A percentile compares a stretch with the other conserved stretches of the same genome.
phyloP scores from a whole-genome alignment of 2,888 invertebrate species.

The Spilosoma lubricipeda region DNA sequence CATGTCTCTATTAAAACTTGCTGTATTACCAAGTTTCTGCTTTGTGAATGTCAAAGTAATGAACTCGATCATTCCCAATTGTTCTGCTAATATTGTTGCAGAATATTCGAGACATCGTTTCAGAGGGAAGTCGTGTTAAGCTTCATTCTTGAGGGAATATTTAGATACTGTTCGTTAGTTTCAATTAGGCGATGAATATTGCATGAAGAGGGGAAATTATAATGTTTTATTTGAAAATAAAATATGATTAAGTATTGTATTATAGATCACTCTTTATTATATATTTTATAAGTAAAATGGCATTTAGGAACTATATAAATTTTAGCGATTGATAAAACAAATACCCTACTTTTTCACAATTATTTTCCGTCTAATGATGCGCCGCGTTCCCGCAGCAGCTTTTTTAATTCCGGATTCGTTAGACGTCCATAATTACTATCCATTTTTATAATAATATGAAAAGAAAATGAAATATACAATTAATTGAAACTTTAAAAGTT shows the following conservation, averaged over 20 bases:
- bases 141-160: neutral
- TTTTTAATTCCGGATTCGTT: no score
- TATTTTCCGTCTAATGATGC: no score
- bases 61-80: conserved; percentile 22
- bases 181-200: neutral
- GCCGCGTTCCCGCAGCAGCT: no score
- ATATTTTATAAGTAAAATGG: no score
- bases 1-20: neutral
- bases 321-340: no score
- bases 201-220: neutral
- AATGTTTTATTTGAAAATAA: neutral
- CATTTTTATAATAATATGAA: no score
- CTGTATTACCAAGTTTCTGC: neutral
- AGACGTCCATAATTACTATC: no score
- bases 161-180: neutral
- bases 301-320: no score
- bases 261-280: neutral
- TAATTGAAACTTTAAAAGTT: no score
- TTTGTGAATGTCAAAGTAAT: conserved; percentile 33
- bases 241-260: neutral
- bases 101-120: neutral
- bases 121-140: neutral
- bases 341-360: no score
- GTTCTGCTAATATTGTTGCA: neutral
- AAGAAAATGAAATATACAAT: no score